A percentile compares a stretch with the other conserved stretches of the same genome.
Evolutionary conservation across 1,140 invertebrate species (phyloP).

Genomic region (Brachionus angularis): DNA sequence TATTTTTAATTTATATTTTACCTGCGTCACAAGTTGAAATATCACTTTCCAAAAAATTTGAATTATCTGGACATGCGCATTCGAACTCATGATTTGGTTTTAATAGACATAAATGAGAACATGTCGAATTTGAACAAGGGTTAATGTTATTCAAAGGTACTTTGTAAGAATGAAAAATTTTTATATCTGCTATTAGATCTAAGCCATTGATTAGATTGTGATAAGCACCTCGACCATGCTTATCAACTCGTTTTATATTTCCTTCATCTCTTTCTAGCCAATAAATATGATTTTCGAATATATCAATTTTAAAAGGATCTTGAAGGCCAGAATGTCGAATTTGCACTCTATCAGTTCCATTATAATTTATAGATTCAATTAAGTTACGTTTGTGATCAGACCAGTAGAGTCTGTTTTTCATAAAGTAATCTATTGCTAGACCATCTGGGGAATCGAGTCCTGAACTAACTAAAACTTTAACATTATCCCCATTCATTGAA

Average conservation of each 20-base stretch:
- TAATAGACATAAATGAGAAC: slow-evolving; percentile 83
- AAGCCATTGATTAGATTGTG: slow-evolving; percentile 69
- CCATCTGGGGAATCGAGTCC: slow-evolving; percentile 77
- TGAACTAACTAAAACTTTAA: slow-evolving; percentile 72
- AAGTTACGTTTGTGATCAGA: slow-evolving; percentile 86
- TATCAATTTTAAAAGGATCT: slow-evolving; percentile 79
- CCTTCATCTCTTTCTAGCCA: slow-evolving; percentile 80
- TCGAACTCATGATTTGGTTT: slow-evolving; percentile 72
- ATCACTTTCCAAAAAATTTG: slow-evolving; percentile 56
- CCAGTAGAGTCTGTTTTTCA: slow-evolving; percentile 81
- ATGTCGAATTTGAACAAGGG: slow-evolving; percentile 68
- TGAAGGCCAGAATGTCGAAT: slow-evolving; percentile 67
- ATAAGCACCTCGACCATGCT: slow-evolving; percentile 89
- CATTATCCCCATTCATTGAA: slow-evolving; percentile 90
- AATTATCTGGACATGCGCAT: slow-evolving; percentile 79
- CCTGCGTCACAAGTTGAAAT: slow-evolving; percentile 67
- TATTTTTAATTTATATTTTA: slow-evolving; percentile 49
- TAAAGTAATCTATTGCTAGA: slow-evolving; percentile 54
- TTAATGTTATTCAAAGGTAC: slow-evolving; percentile 56
- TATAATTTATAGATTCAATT: slow-evolving; percentile 78
- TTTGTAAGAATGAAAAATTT: slow-evolving; percentile 56
- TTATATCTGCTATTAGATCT: slow-evolving; percentile 72
- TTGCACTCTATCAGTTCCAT: slow-evolving; percentile 72
- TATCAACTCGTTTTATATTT: slow-evolving; percentile 77
- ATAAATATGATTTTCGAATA: slow-evolving; percentile 82